A percentile compares a stretch with the other conserved stretches of the same genome.
phyloP scores from a whole-genome alignment of 2,113 vertebrate species.

The Semicossyphus pulcher region DNA sequence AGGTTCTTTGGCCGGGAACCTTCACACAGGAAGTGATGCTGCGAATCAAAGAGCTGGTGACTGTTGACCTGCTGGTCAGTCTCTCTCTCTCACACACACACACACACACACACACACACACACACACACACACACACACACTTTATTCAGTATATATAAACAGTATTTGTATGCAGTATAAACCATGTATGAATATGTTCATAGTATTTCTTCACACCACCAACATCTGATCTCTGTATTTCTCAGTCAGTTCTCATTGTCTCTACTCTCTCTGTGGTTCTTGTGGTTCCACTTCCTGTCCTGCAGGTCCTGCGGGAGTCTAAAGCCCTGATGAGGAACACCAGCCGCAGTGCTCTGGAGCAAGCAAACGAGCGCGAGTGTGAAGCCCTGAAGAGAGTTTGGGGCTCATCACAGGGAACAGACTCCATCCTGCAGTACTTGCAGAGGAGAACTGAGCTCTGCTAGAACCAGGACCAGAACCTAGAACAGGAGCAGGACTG shows the following conservation, averaged over 20 bases:
- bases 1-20: slow-evolving; percentile 97
- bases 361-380: slow-evolving; percentile 96
- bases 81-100: too few relatives aligned
- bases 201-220: too few relatives aligned
- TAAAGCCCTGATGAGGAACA: slow-evolving; percentile 93
- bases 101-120: background rate
- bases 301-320: slow-evolving; percentile 94
- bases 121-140: background rate
- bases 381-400: slow-evolving; percentile 94
- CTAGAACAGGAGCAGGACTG: background rate
- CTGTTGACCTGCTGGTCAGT: slow-evolving; percentile 92
- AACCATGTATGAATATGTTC: too few relatives aligned
- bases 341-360: slow-evolving; percentile 90
- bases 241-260: too few relatives aligned
- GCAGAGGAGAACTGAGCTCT: slow-evolving; percentile 93
- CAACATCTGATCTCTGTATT: too few relatives aligned
- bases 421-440: slow-evolving; percentile 96
- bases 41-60: slow-evolving; percentile 94
- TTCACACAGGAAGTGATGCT: slow-evolving; percentile 98
- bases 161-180: too few relatives aligned
- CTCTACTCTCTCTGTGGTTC: background rate
- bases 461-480: slow-evolving; percentile 77
- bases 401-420: slow-evolving; percentile 95
- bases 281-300: slow-evolving; percentile 5
- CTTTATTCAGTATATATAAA: too few relatives aligned